These are phyloP conservation scores for Todiramphus chloris DNA, from an alignment of 2,113 vertebrate species.

Conservation along the genomic window DNA sequence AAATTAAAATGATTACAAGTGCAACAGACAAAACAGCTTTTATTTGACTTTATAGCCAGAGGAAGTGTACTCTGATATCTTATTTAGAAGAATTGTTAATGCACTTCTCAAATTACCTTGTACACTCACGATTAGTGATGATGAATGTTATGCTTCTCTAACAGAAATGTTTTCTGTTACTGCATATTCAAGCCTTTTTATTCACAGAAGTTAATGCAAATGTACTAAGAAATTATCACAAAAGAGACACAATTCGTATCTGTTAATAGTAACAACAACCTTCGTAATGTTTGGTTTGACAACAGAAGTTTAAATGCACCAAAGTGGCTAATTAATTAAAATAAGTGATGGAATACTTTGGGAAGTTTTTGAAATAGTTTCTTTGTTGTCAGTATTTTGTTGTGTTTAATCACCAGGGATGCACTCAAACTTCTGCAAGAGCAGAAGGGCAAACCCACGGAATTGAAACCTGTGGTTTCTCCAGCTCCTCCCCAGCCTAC, in stretches of 20 bases:
- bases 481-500: conserved; percentile 19
- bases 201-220: background rate
- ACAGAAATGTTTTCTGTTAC: background rate
- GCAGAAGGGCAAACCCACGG: conserved; percentile 52
- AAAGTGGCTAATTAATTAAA: background rate
- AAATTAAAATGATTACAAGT: background rate
- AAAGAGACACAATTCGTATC: background rate
- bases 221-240: background rate
- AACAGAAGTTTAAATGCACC: background rate
- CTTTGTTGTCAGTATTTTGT: background rate
- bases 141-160: background rate
- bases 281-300: background rate
- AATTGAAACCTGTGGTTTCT: conserved; percentile 29
- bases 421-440: conserved; percentile 86
- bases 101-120: background rate
- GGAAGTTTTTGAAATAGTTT: background rate
- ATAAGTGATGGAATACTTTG: background rate
- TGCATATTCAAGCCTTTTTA: background rate
- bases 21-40: background rate
- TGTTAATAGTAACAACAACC: background rate
- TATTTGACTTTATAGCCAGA: background rate
- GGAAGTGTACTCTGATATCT: background rate
- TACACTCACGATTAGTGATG: background rate
- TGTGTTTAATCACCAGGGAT: conserved; percentile 80
- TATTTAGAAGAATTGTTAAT: background rate